Conservation (phyloP, 2,113 vertebrate species). For the Notarius quadriscutis region DNA sequence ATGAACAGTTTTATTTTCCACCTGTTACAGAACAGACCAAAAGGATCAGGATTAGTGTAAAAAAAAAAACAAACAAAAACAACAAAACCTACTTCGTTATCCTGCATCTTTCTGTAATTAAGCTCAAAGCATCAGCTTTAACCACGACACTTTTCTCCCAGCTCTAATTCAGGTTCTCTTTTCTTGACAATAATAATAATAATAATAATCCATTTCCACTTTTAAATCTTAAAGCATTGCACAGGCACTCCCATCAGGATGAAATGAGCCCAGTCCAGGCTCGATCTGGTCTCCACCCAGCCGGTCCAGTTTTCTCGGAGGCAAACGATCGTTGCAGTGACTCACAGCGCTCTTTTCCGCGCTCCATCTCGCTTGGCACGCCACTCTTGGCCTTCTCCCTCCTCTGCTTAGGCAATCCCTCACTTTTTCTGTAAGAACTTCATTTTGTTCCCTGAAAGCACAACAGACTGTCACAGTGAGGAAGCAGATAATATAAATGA, state of each 20-base stretch:
- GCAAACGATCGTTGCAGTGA: slow-evolving; percentile 16
- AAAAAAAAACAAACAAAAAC: neutral
- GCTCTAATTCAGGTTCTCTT: slow-evolving; percentile 28
- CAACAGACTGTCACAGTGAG: slow-evolving; percentile 21
- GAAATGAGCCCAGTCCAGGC: slow-evolving; percentile 23
- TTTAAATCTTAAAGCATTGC: slow-evolving; percentile 49
- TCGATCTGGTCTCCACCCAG: slow-evolving; percentile 19
- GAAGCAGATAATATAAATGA: neutral
- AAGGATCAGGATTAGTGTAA: slow-evolving; percentile 7
- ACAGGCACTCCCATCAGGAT: slow-evolving; percentile 21
- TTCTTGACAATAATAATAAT: slow-evolving; percentile 20
- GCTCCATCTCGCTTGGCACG: slow-evolving; percentile 20
- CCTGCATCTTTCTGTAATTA: slow-evolving; percentile 20
- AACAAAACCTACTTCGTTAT: neutral
- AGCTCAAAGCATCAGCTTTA: neutral
- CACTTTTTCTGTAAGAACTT: slow-evolving; percentile 77
- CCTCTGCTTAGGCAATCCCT: slow-evolving; percentile 29
- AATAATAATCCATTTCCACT: slow-evolving; percentile 54
- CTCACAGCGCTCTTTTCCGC: slow-evolving; percentile 21
- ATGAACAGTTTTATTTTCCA: neutral
- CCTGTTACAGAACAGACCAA: neutral
- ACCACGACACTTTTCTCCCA: slow-evolving; percentile 14
- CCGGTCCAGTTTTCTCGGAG: neutral
- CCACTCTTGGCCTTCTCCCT: neutral
- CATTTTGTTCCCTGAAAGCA: slow-evolving; percentile 73